Evolutionary conservation across 2,797 vertebrate species (phyloP), one percentile per base, ranked within the genome.

Genomic region (Crocidura indochinensis): DNA sequence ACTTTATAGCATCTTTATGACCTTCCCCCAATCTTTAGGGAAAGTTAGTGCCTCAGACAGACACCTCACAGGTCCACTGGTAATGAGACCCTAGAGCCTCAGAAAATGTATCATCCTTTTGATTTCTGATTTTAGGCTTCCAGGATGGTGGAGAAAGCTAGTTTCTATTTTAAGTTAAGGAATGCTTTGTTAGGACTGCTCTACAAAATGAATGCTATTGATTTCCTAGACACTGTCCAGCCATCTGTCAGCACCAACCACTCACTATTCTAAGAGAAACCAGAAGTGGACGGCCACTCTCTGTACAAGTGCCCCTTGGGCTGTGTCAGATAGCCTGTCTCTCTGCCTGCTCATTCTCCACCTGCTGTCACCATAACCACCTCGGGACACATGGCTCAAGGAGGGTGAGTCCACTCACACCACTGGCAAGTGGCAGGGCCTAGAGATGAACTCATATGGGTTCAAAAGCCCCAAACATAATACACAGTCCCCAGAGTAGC

Each of bases 321-420:
- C 62, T 12, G 47, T 74, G 56, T 29, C 71, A 26, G 73, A 29
- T 31, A 3, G 20, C 0, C 17, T 77, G 46, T 38, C 79, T 12
- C 17, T 53, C 22, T 80, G 69, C 46, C 24, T 38, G 53, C 51
- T 22, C 60, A 47, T 46, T 31, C 46, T 68, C 27, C 29, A n/a
- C 51, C 72, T 86, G 22, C 15, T 65, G 67, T 60, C 51, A 90
- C 31, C 20, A 27, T 31, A 14, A 17, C 19, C 26, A 12, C 76
- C 62, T 87, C 15, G 74, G 29, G 47, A 81, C 90, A 86, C 11
- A 19, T 51, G 91, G 31, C 71, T 79, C 64, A 22, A 71, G 20
- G 81, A 78, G 65, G 29, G 10, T 68, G 27, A 72, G 22, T 24
- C 38, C 69, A 31, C 69, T 83, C 76, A 87, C 67, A 68, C 8